A percentile compares a stretch with the other conserved stretches of the same genome.
phyloP scores from a whole-genome alignment of 2,113 vertebrate species.

The Labeo rohita region DNA sequence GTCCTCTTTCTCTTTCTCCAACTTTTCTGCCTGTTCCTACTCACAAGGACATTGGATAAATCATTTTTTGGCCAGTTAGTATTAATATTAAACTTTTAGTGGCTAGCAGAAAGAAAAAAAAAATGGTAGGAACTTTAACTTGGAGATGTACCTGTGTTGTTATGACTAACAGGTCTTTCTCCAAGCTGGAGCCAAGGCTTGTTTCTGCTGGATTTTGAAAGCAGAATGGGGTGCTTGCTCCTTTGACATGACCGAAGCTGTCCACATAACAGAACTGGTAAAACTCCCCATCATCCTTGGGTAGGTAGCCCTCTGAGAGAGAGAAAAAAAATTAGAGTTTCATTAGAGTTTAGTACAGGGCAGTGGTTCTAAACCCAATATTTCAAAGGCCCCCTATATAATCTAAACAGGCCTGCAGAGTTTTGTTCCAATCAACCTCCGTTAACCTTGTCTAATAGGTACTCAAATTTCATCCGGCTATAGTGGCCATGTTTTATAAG shows the following conservation, averaged over 20 bases:
- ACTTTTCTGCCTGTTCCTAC: conserved; percentile 74
- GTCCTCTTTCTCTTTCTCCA: conserved; percentile 64
- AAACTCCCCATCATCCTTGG: conserved; percentile 76
- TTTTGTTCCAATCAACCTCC: too few species aligned
- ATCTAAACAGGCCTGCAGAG: neutral
- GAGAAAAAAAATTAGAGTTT: conserved; percentile 8
- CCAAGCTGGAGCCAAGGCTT: conserved; percentile 57
- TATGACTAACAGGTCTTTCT: conserved; percentile 74
- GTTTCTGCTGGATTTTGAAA: conserved; percentile 64
- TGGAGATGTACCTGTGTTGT: conserved; percentile 73
- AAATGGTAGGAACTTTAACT: neutral
- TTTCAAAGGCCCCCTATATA: neutral
- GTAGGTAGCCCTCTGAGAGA: conserved; percentile 75
- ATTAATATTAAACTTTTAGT: neutral
- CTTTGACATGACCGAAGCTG: conserved; percentile 69
- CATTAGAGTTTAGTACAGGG: neutral
- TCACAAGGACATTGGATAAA: neutral
- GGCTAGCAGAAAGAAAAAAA: neutral
- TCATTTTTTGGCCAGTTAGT: neutral
- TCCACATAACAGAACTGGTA: conserved; percentile 84
- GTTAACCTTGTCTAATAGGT: too few species aligned
- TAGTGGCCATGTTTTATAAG: too few species aligned
- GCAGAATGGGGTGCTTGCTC: conserved; percentile 79
- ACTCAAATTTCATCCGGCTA: too few species aligned
- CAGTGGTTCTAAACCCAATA: neutral